A percentile compares a stretch with the other conserved stretches of the same genome.
These are phyloP conservation scores for Drosophila lacicola DNA, from an alignment of 2,888 invertebrate species.

Conservation along the genomic window DNA sequence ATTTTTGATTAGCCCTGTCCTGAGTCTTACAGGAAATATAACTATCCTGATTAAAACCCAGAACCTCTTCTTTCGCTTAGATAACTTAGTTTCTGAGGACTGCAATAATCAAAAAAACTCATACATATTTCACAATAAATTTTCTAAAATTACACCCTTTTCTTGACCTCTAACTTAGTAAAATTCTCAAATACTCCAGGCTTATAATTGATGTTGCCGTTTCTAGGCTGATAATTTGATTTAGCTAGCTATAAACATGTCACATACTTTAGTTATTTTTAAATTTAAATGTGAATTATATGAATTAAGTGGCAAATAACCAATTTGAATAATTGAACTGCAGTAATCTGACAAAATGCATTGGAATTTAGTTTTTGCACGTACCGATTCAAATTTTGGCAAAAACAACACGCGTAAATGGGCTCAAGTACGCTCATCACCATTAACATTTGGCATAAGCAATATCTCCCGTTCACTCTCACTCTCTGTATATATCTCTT, in stretches of 20 bases:
- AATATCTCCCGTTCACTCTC: background rate
- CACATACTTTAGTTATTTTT: background rate
- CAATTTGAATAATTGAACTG: background rate
- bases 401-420: conserved; percentile 14
- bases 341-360: conserved; percentile 7
- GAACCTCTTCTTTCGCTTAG: too few species aligned
- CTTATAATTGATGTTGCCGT: too few species aligned
- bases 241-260: too few species aligned
- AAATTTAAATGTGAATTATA: background rate
- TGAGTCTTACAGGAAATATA: too few species aligned
- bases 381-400: background rate
- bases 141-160: too few species aligned
- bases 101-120: too few species aligned
- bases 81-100: too few species aligned
- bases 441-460: conserved; percentile 43
- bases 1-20: too few species aligned
- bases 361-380: conserved; percentile 4
- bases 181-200: too few species aligned
- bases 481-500: background rate
- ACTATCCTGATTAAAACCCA: too few species aligned
- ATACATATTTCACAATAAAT: too few species aligned
- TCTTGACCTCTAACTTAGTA: too few species aligned
- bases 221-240: background rate
- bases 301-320: conserved; percentile 2
- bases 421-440: conserved; percentile 48